phyloP scores from a whole-genome alignment of 37 sponge, comb jelly and placozoan species.

The Chondrosia reniformis region DNA sequence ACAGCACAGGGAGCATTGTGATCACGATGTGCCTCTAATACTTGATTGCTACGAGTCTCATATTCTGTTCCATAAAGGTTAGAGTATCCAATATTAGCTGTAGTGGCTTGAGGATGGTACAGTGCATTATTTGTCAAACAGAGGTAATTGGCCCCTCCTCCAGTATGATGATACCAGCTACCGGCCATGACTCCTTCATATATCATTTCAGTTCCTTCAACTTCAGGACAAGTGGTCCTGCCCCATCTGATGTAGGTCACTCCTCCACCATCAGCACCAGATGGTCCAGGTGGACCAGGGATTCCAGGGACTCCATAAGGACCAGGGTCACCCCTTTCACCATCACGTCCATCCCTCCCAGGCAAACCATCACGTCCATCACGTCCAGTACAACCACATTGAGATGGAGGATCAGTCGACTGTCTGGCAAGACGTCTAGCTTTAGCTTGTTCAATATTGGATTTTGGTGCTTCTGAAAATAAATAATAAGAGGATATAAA shows the following conservation, averaged over 20 bases:
- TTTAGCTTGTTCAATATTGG: too few relatives aligned
- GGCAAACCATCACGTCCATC: too few relatives aligned
- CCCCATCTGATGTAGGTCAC: conserved; percentile 17
- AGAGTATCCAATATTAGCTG: not conserved
- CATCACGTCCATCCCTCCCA: not conserved
- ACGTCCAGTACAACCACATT: too few relatives aligned
- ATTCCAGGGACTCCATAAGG: not conserved
- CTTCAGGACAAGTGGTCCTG: not conserved
- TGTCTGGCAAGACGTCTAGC: too few relatives aligned
- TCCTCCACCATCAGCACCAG: not conserved
- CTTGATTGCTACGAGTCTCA: too few relatives aligned
- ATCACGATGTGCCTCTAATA: not conserved
- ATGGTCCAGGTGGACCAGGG: not conserved
- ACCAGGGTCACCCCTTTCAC: not conserved
- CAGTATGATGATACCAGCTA: not conserved
- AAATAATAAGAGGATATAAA: too few relatives aligned
- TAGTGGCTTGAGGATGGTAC: not conserved
- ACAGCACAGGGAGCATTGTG: conserved; percentile 3
- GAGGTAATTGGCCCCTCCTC: conserved; percentile 1
- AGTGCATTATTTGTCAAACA: conserved; percentile 2
- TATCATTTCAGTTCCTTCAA: not conserved
- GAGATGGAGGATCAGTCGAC: too few relatives aligned
- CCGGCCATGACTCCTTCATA: conserved; percentile 13
- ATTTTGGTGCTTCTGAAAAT: too few relatives aligned
- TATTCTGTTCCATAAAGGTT: not conserved